Base-by-base conservation (phyloP, 2,113 vertebrate species). In the Mungos mungo region DNA sequence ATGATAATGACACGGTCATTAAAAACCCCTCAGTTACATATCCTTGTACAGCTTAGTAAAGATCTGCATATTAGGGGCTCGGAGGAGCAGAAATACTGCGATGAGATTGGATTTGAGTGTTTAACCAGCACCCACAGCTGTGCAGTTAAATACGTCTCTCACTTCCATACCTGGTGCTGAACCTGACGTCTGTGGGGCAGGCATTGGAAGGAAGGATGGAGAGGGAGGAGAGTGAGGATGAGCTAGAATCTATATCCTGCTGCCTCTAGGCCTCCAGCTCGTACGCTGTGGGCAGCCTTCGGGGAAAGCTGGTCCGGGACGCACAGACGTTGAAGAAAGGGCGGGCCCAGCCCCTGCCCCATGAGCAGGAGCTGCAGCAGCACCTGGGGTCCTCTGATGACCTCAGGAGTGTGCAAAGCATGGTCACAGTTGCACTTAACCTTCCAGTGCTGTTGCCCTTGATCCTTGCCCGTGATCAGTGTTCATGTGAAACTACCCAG, bases 401-500 rank as follows among this genome's bases (percentile, higher is more conserved):
- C 50, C 47, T 57, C 7, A 54, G 57, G 25, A 81, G 41, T 10
- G 0, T 18, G 23, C 60, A 79, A 18, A 60, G 27, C 41, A 4
- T 47, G 35, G n/a, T 23, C 2, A n/a, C 83, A 13, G 18, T 65
- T 19, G 50, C 50, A 50, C 50, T 50, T 50, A 50, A 50, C 50
- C 50, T 50, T 50, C 50, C 50, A 50, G 12, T 50, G 50, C 13
- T 50, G 13, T 50, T 50, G 25, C 29, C 0, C 7, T 0, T 27
- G 4, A 4, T 23, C 18, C 54, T 57, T 57, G 19, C 18, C 4
- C 21, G 79, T 12, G 65, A 54, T 79, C 41, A 25, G 25, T 2
- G 1, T 1, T 10, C 1, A 0, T 0, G 1, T 6, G 72, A 60
- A 27, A 71, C 47, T 2, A 10, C 1, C 8, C 38, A 1, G 19